Percentiles rank a stretch among this genome's conserved stretches.
These are phyloP conservation scores for Penaeus japonicus DNA, from an alignment of 1,140 invertebrate genomes.

Conservation along the genomic window DNA sequence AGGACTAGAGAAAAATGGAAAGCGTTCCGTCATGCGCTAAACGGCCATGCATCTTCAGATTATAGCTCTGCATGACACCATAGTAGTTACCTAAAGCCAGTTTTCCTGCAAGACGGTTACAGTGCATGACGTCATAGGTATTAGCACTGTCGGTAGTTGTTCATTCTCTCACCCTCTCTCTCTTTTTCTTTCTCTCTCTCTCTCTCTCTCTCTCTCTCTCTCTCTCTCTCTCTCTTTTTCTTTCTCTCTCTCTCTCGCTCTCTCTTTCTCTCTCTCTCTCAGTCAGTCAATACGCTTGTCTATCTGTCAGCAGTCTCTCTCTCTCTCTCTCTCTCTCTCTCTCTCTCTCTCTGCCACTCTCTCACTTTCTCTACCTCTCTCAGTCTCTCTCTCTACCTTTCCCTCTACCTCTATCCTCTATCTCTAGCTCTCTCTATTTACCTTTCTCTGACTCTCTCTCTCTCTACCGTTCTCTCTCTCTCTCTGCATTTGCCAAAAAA, in stretches of 20 bases:
- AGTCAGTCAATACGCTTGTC: neutral
- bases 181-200: neutral
- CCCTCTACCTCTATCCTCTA: neutral
- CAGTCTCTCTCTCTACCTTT: neutral
- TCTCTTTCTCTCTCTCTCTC: neutral
- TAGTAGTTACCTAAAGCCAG: no score
- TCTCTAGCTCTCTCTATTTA: neutral
- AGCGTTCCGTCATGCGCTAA: neutral
- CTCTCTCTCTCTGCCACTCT: neutral
- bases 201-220: slow-evolving; percentile 25
- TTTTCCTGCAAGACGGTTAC: no score
- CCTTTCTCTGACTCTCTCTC: neutral
- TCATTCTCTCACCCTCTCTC: neutral
- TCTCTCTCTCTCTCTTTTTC: slow-evolving; percentile 21
- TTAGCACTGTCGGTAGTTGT: neutral
- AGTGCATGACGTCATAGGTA: no score
- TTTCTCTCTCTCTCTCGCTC: slow-evolving; percentile 10
- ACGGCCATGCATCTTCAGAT: no score
- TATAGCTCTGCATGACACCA: no score
- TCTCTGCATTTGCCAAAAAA: neutral
- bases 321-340: neutral
- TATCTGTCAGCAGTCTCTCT: neutral
- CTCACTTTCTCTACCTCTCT: neutral
- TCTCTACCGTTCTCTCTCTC: neutral
- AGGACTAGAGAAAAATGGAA: neutral